Base-by-base conservation (phyloP, 2,888 invertebrate genomes). In the Lasioglossum vierecki region DNA sequence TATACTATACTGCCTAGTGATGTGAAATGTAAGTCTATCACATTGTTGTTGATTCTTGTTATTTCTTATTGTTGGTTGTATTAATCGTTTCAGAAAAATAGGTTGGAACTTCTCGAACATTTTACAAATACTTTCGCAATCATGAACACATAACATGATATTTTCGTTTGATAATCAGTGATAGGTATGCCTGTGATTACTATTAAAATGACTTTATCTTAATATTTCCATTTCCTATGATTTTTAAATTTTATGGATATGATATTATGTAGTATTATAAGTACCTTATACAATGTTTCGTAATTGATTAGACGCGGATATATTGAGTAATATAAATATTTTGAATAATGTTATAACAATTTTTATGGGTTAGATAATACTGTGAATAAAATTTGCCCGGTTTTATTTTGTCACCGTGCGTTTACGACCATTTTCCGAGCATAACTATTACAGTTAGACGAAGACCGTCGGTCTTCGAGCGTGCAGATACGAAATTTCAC, bases 401-500 rank as follows among this genome's bases (percentile, higher is more conserved):
- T n/a, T 57, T 11, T n/a, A n/a, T n/a, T 11, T 11, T 1, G 4
- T n/a, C 1, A 3, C 9, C 8, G 30, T 68, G 4, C 35, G 18
- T 39, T 9, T 15, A 4, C 57, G 60, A 35, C 22, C 53, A 53
- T 53, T 49, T 60, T 39, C 68, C 11, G 49, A 53, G n/a, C n/a
- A 57, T n/a, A n/a, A n/a, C 57, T 57, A 11, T 57, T 57, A 41
- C 5, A 22, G n/a, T 13, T 57, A 41, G 11, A 22, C 41, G n/a
- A n/a, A 11, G 71, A 71, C 9, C 3, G 22, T 70, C 60, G 41
- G 22, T 30, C 70, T 44, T 76, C 18, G 4, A 53, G 49, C 41
- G 8, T 18, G 22, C 44, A 22, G 35, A 53, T 8, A 57, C 30
- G 41, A 76, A 79, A 81, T 87, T 83, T 87, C 78, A 74, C 79